A percentile compares a stretch with the other conserved stretches of the same genome.
Conservation (phyloP, 1,140 invertebrate species). For the Zaprionus kolodkinae region DNA sequence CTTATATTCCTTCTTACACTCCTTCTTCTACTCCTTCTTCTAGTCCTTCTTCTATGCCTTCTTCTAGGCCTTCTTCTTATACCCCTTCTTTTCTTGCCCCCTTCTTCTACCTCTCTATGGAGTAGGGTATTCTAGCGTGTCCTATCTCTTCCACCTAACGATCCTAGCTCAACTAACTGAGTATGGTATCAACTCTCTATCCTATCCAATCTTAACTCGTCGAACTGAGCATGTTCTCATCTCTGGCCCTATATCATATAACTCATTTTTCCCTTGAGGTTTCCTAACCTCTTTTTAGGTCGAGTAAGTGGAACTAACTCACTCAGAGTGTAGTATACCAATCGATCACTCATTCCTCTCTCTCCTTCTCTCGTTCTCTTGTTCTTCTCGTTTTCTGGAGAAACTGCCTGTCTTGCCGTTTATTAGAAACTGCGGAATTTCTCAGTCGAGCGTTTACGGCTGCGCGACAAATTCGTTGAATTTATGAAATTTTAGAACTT, state of each 20-base stretch:
- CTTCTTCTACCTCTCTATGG: too few species aligned
- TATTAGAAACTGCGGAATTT: constrained; percentile 62
- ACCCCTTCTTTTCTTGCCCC: constrained; percentile 39
- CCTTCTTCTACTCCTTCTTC: too few species aligned
- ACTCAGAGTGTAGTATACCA: background rate
- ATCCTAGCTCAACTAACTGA: background rate
- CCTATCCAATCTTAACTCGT: too few species aligned
- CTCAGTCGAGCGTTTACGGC: constrained; percentile 44
- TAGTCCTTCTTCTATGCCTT: background rate
- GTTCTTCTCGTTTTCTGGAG: constrained; percentile 7
- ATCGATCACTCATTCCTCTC: background rate
- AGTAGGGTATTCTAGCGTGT: too few species aligned
- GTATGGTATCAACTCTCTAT: too few species aligned
- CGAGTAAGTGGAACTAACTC: too few species aligned
- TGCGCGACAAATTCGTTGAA: constrained; percentile 73
- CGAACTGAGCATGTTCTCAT: too few species aligned
- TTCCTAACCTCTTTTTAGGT: too few species aligned
- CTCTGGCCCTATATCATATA: too few species aligned
- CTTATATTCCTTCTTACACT: too few species aligned
- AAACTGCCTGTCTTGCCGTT: constrained; percentile 57
- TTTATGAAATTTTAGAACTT: constrained; percentile 78
- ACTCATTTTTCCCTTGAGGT: too few species aligned
- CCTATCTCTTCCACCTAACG: too few species aligned
- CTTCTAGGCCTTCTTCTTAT: background rate
- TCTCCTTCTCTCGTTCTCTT: background rate